Evolutionary conservation across 1,140 invertebrate genomes (phyloP).

Genomic region (Saccostrea glomerata): DNA sequence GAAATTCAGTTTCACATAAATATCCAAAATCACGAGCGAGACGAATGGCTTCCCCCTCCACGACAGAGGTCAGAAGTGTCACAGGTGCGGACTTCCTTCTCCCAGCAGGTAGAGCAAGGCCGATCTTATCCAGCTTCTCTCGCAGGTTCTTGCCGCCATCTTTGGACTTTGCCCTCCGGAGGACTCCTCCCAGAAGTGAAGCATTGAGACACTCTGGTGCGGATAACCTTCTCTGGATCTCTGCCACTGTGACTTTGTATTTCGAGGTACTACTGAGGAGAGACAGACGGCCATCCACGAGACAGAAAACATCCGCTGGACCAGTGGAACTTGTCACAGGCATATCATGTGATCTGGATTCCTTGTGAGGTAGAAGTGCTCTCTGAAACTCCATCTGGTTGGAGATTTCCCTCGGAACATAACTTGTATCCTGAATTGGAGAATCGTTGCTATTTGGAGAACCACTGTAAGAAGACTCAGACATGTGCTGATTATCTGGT

Average conservation of each 20-base stretch:
- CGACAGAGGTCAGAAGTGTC: constrained; percentile 96
- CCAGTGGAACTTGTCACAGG: constrained; percentile 75
- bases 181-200: constrained; percentile 96
- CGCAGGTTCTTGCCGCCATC: constrained; percentile 96
- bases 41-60: constrained; percentile 99
- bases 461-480: not conserved
- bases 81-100: constrained; percentile 99
- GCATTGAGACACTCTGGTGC: constrained; percentile 99
- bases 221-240: constrained; percentile 97
- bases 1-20: constrained; percentile 99
- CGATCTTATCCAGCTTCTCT: constrained; percentile 98
- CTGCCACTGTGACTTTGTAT: constrained; percentile 99
- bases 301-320: constrained; percentile 86
- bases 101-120: constrained; percentile 97
- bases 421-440: constrained; percentile 1
- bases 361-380: constrained; percentile 32
- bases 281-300: constrained; percentile 96
- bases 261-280: constrained; percentile 98
- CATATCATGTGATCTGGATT: constrained; percentile 57
- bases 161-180: constrained; percentile 98
- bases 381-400: constrained; percentile 31
- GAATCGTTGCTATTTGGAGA: not conserved
- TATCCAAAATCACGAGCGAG: constrained; percentile 98
- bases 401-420: constrained; percentile 6
- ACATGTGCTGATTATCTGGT: not conserved